Evolutionary conservation across 2,113 vertebrate species (phyloP).

Genomic region (Microcebus tavaratra): DNA sequence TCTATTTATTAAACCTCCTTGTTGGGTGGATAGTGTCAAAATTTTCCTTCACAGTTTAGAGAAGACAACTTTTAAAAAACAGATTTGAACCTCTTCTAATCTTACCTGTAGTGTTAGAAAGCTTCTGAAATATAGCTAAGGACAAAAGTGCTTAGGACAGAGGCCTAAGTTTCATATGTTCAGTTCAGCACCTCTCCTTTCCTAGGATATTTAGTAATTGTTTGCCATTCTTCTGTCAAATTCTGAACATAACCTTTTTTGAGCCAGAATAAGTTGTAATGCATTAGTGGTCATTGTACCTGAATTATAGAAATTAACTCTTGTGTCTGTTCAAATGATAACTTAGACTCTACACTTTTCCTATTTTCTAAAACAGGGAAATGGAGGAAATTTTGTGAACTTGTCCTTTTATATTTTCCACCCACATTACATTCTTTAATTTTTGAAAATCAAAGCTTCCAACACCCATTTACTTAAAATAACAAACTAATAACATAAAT

Average conservation of each 20-base stretch:
- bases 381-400: background rate
- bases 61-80: conserved; percentile 15
- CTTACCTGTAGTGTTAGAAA: background rate
- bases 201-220: background rate
- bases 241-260: background rate
- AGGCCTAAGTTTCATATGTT: background rate
- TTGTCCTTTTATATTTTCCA: conserved; percentile 22
- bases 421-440: background rate
- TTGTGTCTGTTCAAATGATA: background rate
- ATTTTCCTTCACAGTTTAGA: conserved; percentile 43
- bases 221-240: conserved; percentile 11
- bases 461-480: background rate
- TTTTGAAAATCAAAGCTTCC: conserved; percentile 50
- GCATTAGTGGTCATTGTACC: background rate
- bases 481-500: background rate
- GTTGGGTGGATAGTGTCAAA: conserved; percentile 24
- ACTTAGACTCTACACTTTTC: background rate
- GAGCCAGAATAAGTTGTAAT: background rate
- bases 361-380: conserved; percentile 29
- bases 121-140: background rate
- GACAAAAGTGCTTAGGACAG: background rate
- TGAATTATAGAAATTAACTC: conserved; percentile 29
- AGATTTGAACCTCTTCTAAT: conserved; percentile 11
- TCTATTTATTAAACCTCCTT: conserved; percentile 17
- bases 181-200: background rate